A percentile compares a stretch with the other conserved stretches of the same genome.
Conservation (phyloP, 2,888 invertebrate species). For the Phortica magna region DNA sequence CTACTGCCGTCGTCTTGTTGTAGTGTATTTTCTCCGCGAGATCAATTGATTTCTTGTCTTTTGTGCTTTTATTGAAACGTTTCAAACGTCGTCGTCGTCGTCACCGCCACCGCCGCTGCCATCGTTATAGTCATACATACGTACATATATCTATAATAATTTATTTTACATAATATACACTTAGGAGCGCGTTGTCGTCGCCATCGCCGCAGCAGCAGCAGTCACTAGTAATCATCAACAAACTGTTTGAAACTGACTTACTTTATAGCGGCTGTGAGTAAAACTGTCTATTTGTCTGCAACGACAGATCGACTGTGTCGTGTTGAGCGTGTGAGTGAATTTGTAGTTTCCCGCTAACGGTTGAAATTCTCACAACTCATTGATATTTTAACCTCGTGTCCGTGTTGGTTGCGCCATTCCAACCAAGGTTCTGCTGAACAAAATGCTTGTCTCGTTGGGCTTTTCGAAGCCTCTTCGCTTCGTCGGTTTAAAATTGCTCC, state of each 20-base stretch:
- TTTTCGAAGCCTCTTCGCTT: constrained; percentile 77
- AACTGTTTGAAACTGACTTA: constrained; percentile 1
- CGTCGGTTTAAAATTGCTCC: constrained; percentile 78
- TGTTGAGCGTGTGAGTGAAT: constrained; percentile 49
- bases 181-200: neutral
- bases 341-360: constrained; percentile 70
- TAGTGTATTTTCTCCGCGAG: neutral
- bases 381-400: constrained; percentile 75
- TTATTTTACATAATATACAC: constrained; percentile 11
- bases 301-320: constrained; percentile 8
- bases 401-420: constrained; percentile 73
- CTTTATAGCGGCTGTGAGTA: constrained; percentile 1
- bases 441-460: constrained; percentile 76
- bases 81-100: neutral
- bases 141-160: neutral
- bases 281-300: neutral
- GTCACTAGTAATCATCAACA: neutral
- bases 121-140: neutral
- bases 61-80: constrained; percentile 13
- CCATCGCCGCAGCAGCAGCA: neutral
- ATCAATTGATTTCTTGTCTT: neutral
- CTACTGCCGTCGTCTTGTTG: neutral
- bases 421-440: constrained; percentile 72
- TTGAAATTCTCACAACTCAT: constrained; percentile 71
- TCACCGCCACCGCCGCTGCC: neutral